Conservation (phyloP, 2,113 vertebrate species). For the Heterocephalus glaber region DNA sequence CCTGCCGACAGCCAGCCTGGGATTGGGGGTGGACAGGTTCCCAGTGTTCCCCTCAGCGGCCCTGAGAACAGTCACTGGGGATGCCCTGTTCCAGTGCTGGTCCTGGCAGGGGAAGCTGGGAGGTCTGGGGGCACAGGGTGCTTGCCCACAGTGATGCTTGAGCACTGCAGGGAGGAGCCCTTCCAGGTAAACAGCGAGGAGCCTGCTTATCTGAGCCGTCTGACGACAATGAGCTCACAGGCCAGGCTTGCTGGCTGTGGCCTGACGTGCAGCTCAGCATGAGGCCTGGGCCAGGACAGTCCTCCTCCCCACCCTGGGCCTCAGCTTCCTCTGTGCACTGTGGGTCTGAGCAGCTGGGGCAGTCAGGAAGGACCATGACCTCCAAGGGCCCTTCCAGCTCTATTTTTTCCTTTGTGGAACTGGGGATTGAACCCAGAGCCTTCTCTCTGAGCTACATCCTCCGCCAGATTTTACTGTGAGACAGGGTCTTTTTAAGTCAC, state of each 20-base stretch:
- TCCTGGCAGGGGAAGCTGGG: background rate
- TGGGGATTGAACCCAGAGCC: no score
- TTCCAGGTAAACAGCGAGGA: background rate
- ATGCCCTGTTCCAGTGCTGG: background rate
- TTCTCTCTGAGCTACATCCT: background rate
- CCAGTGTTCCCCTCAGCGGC: background rate
- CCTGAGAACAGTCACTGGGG: background rate
- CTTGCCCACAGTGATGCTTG: fast-evolving
- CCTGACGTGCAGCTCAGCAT: background rate
- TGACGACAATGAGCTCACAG: background rate
- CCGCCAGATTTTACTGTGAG: background rate
- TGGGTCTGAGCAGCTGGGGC: background rate
- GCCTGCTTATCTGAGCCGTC: background rate
- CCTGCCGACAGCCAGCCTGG: background rate
- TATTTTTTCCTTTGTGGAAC: background rate
- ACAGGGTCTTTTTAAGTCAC: background rate
- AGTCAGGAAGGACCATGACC: background rate
- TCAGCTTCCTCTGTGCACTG: background rate
- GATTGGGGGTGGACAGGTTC: background rate
- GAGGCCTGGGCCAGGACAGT: background rate
- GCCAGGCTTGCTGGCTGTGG: background rate
- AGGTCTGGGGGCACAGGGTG: no score
- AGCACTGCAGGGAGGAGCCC: background rate
- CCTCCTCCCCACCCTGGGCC: background rate
- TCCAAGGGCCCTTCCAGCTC: background rate